These are phyloP conservation scores for Fregata magnificens DNA, from an alignment of 2,113 vertebrate species.

Conservation along the genomic window DNA sequence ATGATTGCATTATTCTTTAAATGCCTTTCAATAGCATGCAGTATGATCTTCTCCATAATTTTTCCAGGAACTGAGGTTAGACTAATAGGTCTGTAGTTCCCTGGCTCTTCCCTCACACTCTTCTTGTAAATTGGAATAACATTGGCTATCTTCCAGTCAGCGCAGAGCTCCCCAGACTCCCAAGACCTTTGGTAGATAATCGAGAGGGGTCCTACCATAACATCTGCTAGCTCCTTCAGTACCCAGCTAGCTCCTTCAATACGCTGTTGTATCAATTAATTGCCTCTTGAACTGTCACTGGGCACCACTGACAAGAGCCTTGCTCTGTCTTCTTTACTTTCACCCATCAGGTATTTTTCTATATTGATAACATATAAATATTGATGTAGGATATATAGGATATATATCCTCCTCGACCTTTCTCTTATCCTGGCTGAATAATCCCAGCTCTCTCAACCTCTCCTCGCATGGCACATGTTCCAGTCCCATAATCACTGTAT, in stretches of 20 bases:
- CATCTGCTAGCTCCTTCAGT: background rate
- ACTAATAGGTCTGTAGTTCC: no score
- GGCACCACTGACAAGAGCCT: background rate
- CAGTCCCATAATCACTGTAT: background rate
- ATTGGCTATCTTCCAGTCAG: no score
- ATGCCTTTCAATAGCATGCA: no score
- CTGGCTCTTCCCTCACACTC: no score
- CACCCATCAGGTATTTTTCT: background rate
- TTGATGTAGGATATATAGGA: no score
- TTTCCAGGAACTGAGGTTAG: no score
- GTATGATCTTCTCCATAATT: no score
- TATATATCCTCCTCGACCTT: background rate
- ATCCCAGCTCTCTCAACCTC: background rate
- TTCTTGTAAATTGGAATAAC: no score
- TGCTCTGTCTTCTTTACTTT: background rate
- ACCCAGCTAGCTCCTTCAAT: no score
- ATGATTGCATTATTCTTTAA: no score
- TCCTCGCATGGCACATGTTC: background rate
- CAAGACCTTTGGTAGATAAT: background rate
- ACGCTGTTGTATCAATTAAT: background rate
- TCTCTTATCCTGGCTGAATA: background rate
- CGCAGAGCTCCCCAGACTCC: no score
- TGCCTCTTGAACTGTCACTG: background rate
- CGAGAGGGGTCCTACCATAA: background rate
- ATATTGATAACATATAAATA: background rate